Percentiles rank a stretch among this genome's conserved stretches.
Conservation (phyloP, 2,113 vertebrate species). For the Alligator sinensis region DNA sequence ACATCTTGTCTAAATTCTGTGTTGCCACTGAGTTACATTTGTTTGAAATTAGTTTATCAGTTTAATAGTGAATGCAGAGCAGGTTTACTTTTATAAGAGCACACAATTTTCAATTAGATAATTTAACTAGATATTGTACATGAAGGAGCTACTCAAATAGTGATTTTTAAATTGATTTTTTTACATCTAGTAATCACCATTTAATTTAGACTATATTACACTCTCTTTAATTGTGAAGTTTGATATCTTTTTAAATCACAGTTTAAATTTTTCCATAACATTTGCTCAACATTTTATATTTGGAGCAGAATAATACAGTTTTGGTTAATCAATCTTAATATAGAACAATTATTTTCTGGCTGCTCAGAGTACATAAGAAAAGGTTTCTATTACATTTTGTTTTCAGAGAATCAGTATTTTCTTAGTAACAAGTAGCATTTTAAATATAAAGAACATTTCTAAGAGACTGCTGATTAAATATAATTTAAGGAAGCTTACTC, state of each 20-base stretch:
- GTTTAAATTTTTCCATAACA: not conserved
- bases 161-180: not conserved
- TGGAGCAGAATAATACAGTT: not conserved
- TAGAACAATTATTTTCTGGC: not conserved
- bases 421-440: not conserved
- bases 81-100: slow-evolving; percentile 49
- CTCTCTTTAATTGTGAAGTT: not conserved
- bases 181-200: not conserved
- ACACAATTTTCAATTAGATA: slow-evolving; percentile 18
- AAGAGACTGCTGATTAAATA: not conserved
- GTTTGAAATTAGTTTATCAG: slow-evolving; percentile 65
- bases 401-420: not conserved
- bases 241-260: not conserved
- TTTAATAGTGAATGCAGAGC: slow-evolving; percentile 13
- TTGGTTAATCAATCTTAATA: not conserved
- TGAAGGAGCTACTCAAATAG: not conserved
- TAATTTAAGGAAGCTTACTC: not conserved
- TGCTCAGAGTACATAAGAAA: not conserved
- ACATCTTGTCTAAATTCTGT: slow-evolving; percentile 48
- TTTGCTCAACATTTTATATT: slow-evolving; percentile 4
- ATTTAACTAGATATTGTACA: slow-evolving; percentile 18
- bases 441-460: not conserved
- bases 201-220: not conserved
- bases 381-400: not conserved
- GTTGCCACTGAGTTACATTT: slow-evolving; percentile 46